A percentile compares a stretch with the other conserved stretches of the same genome.
phyloP scores from a whole-genome alignment of 2,797 vertebrate genomes.

The Amblyraja radiata region DNA sequence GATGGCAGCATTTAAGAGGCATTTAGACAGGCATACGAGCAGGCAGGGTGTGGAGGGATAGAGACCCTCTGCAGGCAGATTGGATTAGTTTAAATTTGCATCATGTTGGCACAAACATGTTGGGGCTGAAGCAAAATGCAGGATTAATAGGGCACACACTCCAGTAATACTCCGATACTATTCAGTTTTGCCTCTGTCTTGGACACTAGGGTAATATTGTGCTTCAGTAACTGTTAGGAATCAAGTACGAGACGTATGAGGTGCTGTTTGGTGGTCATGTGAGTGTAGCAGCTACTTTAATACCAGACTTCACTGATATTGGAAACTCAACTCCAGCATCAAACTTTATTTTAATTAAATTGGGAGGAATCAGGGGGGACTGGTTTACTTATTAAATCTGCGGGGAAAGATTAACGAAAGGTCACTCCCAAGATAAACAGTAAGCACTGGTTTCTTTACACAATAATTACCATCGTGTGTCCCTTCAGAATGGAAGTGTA shows the following conservation, averaged over 20 bases:
- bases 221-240: background rate
- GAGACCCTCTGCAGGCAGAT: too few relatives aligned
- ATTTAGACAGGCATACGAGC: too few relatives aligned
- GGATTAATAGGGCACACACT: background rate
- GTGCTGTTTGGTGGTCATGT: background rate
- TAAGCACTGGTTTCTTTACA: background rate
- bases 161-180: background rate
- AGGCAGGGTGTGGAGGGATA: too few relatives aligned
- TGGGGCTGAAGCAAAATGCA: background rate
- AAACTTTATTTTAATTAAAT: background rate
- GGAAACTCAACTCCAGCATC: background rate
- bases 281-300: background rate
- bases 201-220: background rate
- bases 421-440: background rate
- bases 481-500: slow-evolving; percentile 84
- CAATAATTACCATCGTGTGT: slow-evolving; percentile 69
- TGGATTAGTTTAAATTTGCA: too few relatives aligned
- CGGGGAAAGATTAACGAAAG: background rate
- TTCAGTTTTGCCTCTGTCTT: background rate
- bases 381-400: background rate
- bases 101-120: too few relatives aligned
- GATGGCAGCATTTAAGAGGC: too few relatives aligned
- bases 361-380: too few relatives aligned
- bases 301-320: background rate
- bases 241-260: background rate